Conservation (phyloP, 2,888 invertebrate species). For the Serripes groenlandicus region DNA sequence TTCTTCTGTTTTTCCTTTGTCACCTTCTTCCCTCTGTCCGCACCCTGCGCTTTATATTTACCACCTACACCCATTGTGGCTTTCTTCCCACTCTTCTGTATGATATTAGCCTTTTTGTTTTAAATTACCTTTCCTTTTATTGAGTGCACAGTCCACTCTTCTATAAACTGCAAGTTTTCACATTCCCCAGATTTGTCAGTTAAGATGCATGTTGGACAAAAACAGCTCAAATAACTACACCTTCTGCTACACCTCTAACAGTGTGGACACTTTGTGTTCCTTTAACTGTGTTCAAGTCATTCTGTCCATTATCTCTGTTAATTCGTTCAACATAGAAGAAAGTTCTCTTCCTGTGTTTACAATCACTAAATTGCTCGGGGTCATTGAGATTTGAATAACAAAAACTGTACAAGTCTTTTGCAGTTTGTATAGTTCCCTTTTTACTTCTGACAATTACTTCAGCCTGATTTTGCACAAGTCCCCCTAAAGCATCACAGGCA, state of each 20-base stretch:
- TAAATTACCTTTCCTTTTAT: not conserved
- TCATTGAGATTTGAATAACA: constrained; percentile 3
- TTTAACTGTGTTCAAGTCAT: constrained; percentile 4
- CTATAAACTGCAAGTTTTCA: not conserved
- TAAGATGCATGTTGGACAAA: not conserved
- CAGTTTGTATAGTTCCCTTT: constrained; percentile 18
- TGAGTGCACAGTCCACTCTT: constrained; percentile 15
- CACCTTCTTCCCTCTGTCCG: not conserved
- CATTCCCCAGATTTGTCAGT: constrained; percentile 3
- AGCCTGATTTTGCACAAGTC: constrained; percentile 11
- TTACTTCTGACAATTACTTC: constrained; percentile 1
- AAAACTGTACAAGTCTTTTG: not conserved
- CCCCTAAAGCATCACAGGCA: constrained; percentile 16
- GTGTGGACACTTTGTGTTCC: constrained; percentile 5
- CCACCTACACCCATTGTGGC: not conserved
- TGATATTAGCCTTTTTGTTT: not conserved
- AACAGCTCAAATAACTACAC: constrained; percentile 13
- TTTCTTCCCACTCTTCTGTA: not conserved
- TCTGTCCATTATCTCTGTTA: not conserved
- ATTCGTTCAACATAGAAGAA: constrained; percentile 23
- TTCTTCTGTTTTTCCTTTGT: not conserved
- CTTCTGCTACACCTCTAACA: not conserved
- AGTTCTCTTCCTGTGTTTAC: constrained; percentile 9
- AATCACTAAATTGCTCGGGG: not conserved
- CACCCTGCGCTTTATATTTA: not conserved